Base-by-base conservation (phyloP, 2,888 invertebrate genomes). In the Agriotes lineatus region DNA sequence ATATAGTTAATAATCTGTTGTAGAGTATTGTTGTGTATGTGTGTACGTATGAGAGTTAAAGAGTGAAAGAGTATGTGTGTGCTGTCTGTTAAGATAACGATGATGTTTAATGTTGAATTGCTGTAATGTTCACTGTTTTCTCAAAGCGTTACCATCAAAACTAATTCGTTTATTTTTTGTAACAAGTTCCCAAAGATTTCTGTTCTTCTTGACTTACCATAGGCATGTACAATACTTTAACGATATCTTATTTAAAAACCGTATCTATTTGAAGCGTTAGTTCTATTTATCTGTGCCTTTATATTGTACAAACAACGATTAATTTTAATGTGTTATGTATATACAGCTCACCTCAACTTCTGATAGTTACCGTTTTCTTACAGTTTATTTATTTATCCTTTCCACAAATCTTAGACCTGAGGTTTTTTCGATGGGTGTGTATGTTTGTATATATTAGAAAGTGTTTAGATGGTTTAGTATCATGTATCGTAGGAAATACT, bases 241-340 rank as follows among this genome's bases (percentile, higher is more conserved):
- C n/a, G 48, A 14, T 25, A 22, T 45, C 30, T 45, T 58, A n/a
- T n/a, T n/a, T n/a, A n/a, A 39, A 33, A 39, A 61, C 16, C n/a
- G 37, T 10, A 37, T 25, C 66, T 58, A 63, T 44, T 50, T 48
- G 20, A 58, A 60, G 22, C 39, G 56, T 67, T 67, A 58, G 59
- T 68, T 68, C 68, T 57, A 75, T 77, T 72, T 75, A 78, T 78
- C 77, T 79, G 80, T 80, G 80, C 79, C 80, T 80, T 80, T 78
- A 76, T 75, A 79, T 76, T 77, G 79, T 80, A 79, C 79, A 79
- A 80, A 76, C 74, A 70, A 70, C 71, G 73, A 73, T 70, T 73
- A 71, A 70, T 69, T 73, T 71, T 69, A 69, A 69, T 67, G 45
- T 63, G 57, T 71, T 69, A 52, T 69, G 64, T 69, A 60, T 61